Conservation (phyloP, 2,888 invertebrate genomes). For the Pseudanteris insignis region DNA sequence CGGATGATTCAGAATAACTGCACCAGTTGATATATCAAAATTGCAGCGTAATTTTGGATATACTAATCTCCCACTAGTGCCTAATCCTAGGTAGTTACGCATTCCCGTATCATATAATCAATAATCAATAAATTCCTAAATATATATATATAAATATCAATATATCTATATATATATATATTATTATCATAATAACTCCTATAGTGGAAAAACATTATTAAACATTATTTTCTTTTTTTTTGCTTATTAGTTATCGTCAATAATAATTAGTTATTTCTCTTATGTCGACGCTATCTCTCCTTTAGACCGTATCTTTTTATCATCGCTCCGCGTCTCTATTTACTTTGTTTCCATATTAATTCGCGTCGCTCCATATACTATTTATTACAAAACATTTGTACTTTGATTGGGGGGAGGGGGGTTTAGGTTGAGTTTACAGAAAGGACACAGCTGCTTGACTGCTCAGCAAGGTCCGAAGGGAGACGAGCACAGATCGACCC, state of each 20-base stretch:
- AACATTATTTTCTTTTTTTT: conserved; percentile 56
- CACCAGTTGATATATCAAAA: no score
- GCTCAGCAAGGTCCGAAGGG: conserved; percentile 18
- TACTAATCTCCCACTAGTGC: conserved; percentile 9
- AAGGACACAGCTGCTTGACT: conserved; percentile 57
- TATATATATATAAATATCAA: conserved; percentile 29
- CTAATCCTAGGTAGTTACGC: conserved; percentile 36
- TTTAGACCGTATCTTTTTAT: conserved; percentile 28
- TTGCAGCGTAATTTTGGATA: conserved; percentile 16
- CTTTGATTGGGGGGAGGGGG: conserved; percentile 64
- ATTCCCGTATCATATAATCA: conserved; percentile 38
- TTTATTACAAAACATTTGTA: conserved; percentile 65
- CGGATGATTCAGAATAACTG: no score
- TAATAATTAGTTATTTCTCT: conserved; percentile 55
- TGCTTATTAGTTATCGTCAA: conserved; percentile 53
- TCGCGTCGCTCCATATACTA: conserved; percentile 59
- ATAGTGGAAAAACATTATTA: conserved; percentile 63
- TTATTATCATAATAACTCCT: conserved; percentile 58
- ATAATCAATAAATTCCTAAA: conserved; percentile 48
- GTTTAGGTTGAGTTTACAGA: no score
- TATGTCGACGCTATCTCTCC: conserved; percentile 33
- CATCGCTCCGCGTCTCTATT: conserved; percentile 41
- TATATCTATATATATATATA: conserved; percentile 30
- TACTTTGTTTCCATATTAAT: conserved; percentile 51
- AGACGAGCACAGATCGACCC: conserved; percentile 20